phyloP scores from a whole-genome alignment of 2,797 vertebrate genomes.

The Fistularia commersonii region DNA sequence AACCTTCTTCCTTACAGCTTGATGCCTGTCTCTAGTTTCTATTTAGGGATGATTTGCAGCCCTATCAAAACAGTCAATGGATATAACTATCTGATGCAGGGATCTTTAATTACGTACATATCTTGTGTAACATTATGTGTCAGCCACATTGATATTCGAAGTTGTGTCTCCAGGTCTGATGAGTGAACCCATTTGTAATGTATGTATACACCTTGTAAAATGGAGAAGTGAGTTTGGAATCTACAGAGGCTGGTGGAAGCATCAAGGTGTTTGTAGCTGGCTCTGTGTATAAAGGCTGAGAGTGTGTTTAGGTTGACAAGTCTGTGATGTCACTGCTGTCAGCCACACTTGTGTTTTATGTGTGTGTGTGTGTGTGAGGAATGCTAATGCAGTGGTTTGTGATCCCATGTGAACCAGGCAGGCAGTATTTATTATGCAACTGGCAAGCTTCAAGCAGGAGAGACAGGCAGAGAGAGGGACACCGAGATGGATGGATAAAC shows the following conservation, averaged over 20 bases:
- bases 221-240: slow-evolving; percentile 3
- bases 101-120: slow-evolving; percentile 3
- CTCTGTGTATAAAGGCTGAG: slow-evolving; percentile 18
- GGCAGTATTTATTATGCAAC: slow-evolving; percentile 69
- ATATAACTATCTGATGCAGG: not conserved
- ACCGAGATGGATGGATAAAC: slow-evolving; percentile 24
- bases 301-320: slow-evolving; percentile 55
- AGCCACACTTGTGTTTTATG: slow-evolving; percentile 30
- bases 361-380: slow-evolving; percentile 50
- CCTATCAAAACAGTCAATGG: slow-evolving; percentile 4
- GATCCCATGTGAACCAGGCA: slow-evolving; percentile 67
- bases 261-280: slow-evolving; percentile 21
- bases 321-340: slow-evolving; percentile 50
- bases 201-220: not conserved
- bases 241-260: slow-evolving; percentile 5
- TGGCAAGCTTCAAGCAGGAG: slow-evolving; percentile 59
- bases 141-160: slow-evolving; percentile 13
- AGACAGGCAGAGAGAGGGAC: slow-evolving; percentile 27
- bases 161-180: not conserved
- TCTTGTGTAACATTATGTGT: slow-evolving; percentile 3
- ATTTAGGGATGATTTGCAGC: not conserved
- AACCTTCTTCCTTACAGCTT: no score
- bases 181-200: slow-evolving; percentile 1
- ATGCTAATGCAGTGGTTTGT: slow-evolving; percentile 58
- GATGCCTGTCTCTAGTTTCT: no score